Percentiles rank a stretch among this genome's conserved stretches.
These are phyloP conservation scores for Indicator maculatus DNA, from an alignment of 2,113 vertebrate genomes.

Conservation along the genomic window DNA sequence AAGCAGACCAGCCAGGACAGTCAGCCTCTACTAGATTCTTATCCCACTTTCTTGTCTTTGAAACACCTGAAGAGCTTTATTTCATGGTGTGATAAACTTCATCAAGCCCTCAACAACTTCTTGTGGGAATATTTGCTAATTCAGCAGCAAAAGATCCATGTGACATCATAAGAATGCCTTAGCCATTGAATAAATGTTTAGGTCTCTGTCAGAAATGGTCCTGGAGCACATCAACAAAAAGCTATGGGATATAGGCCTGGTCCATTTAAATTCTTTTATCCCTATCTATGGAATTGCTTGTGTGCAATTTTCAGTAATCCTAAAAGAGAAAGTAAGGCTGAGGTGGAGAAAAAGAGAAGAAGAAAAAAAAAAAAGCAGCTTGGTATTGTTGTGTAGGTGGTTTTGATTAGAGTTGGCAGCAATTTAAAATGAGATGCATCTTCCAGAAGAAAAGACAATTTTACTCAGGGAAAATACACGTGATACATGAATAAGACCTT, in stretches of 20 bases:
- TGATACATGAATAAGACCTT: conserved; percentile 56
- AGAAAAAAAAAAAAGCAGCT: not conserved
- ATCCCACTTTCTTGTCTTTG: not conserved
- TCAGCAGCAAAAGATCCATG: not conserved
- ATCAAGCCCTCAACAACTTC: not conserved
- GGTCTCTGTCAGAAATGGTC: not conserved
- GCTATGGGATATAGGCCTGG: not conserved
- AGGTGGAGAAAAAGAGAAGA: not conserved
- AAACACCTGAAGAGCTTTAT: not conserved
- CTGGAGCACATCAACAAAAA: not conserved
- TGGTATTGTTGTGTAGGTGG: conserved; percentile 34
- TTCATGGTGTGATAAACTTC: not conserved
- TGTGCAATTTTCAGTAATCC: conserved; percentile 29
- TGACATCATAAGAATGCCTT: not conserved
- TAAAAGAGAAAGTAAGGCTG: conserved; percentile 29
- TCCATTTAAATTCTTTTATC: conserved; percentile 31
- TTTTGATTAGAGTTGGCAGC: conserved; percentile 64
- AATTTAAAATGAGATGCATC: conserved; percentile 64
- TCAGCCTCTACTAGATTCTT: not conserved
- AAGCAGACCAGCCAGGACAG: not conserved
- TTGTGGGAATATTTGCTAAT: not conserved
- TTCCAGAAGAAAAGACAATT: conserved; percentile 64
- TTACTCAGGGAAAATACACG: conserved; percentile 44
- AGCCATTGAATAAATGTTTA: not conserved
- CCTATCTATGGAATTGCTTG: not conserved